These are phyloP conservation scores for Barypeithes pellucidus DNA, from an alignment of 2,888 invertebrate genomes.

Conservation along the genomic window DNA sequence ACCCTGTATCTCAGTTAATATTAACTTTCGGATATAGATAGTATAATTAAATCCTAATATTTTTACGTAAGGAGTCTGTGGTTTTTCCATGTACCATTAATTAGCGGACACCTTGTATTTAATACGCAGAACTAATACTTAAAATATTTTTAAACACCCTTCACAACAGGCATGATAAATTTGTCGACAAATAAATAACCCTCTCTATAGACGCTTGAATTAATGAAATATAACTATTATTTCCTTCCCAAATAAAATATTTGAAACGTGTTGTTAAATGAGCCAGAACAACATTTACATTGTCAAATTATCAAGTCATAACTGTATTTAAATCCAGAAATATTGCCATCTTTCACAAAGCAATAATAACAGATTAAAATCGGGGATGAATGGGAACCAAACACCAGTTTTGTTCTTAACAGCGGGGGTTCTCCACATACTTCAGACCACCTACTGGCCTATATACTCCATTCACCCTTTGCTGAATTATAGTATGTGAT, in stretches of 20 bases:
- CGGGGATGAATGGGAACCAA: slow-evolving; percentile 41
- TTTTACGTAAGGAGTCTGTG: too few species aligned
- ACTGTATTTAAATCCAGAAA: slow-evolving; percentile 31
- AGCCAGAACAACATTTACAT: not conserved
- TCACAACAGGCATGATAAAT: too few species aligned
- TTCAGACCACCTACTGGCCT: slow-evolving; percentile 51
- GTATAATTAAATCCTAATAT: too few species aligned
- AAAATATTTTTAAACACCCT: too few species aligned
- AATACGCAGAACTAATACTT: too few species aligned
- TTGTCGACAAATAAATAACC: too few species aligned
- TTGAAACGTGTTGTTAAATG: slow-evolving; percentile 6
- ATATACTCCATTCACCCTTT: slow-evolving; percentile 43
- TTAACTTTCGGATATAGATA: too few species aligned
- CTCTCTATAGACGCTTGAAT: too few species aligned
- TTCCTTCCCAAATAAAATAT: not conserved
- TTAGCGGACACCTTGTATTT: too few species aligned
- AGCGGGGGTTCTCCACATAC: slow-evolving; percentile 51
- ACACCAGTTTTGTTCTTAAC: slow-evolving; percentile 43
- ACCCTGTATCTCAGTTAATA: too few species aligned
- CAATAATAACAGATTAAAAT: slow-evolving; percentile 49
- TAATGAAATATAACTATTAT: not conserved
- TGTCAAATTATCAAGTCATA: slow-evolving; percentile 22
- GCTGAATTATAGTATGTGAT: slow-evolving; percentile 23
- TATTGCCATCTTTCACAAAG: slow-evolving; percentile 35
- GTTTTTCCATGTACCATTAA: too few species aligned